Evolutionary conservation across 2,888 invertebrate genomes (phyloP), one percentile per base, ranked within the genome.

Genomic region (Eilema depressum): DNA sequence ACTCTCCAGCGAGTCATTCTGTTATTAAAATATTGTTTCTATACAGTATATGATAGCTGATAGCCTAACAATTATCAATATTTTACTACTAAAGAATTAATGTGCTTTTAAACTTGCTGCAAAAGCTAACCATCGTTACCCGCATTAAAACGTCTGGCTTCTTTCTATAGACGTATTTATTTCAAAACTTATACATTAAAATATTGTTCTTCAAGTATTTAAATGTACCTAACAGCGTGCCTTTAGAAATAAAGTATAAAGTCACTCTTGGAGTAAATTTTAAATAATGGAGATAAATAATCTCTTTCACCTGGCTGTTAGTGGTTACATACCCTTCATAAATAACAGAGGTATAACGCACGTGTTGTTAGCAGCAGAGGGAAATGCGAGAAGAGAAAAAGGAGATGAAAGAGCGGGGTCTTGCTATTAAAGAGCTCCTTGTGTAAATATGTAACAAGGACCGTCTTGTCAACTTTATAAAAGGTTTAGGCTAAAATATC

Each of bases 71-170:
- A 33, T 23, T 62, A 62, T 33, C 12, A 30, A 30, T 61, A n/a
- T 20, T 61, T 0, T 30, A 61, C n/a, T n/a, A 33, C 20, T 5
- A n/a, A 20, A 11, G 30, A 23, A 62, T 62, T 12, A 62, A 33
- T 7, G 23, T 62, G 61, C 30, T 33, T 23, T 23, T 47, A 20
- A 62, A 11, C 30, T 12, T 7, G 23, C 12, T 62, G 2, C 12
- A 61, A 62, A n/a, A 62, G 61, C 61, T 14, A 33, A 33, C 33
- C 30, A 61, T 11, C 33, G 41, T 61, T 61, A 11, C n/a, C 11
- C 12, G 33, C 28, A 30, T 12, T 33, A 23, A 23, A 33, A 62
- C 12, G n/a, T 47, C 47, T 62, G n/a, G 23, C n/a, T 23, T 62
- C n/a, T 62, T 23, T n/a, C n/a, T 33, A 30, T 30, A 12, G 33